Base-by-base conservation (phyloP, 2,113 vertebrate species). In the Larimichthys polyactis region DNA sequence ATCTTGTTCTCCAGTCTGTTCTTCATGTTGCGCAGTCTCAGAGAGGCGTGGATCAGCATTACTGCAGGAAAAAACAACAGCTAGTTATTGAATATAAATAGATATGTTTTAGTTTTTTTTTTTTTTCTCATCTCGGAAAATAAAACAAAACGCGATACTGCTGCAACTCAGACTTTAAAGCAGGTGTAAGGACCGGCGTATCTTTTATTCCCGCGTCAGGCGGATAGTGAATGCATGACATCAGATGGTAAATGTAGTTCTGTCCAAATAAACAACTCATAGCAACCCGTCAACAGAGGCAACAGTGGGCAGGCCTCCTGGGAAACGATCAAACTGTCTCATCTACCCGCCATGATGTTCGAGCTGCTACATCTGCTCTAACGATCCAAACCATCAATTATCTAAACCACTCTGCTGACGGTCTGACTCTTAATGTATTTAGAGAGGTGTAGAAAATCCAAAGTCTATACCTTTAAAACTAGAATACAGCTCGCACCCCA, bases 1-100 rank as follows among this genome's bases (percentile, higher is more conserved):
- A 98, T 97, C 93, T 97, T 99, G 93, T 99, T 99, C 94, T 98
- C 97, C 93, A 99, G 58, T 87, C 96, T 97, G 95, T 99, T 99
- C 95, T 99, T 99, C 82, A 99, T 94, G 93, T 95, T 99, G 83
- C 98, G 95, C 79, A 98, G 97, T 78, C 98, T 96, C 94, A 99
- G 87, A 0, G 98, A 99, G 1, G 98, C 97, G 0, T 99, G 98
- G 89, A 97, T 93, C 81, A 99, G 96, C 91, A 97, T 97, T 93
- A 99, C 98, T 99, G 58, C 1, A 24, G 5, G 0, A 4, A 10
- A 32, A 58, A 76, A 75, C 19, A 78, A 40, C 19, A 55, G 2
- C 3, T 11, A 73, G 5, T 2, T 54, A 64, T 70, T 14, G 36
- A 65, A 68, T 40, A 65, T 2, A 44, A 51, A 11, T 49, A 15